Percentiles rank a stretch among this genome's conserved stretches.
phyloP scores from a whole-genome alignment of 2,113 vertebrate genomes.

The Vidua macroura region DNA sequence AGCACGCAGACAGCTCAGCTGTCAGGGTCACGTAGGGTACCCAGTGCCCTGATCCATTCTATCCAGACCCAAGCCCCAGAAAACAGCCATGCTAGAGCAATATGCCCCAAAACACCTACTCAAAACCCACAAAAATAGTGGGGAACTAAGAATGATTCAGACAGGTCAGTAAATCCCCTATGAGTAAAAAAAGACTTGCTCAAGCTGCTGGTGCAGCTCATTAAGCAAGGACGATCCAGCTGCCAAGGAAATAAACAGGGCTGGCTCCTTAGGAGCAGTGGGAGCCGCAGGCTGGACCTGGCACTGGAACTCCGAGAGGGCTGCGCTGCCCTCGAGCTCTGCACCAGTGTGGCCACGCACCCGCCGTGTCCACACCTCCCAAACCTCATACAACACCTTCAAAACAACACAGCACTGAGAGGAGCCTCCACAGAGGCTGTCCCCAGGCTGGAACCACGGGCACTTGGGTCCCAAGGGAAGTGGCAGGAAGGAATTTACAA shows the following conservation, averaged over 20 bases:
- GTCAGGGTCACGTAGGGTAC: neutral
- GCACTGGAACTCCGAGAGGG: neutral
- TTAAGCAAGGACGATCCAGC: neutral
- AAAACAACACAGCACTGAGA: neutral
- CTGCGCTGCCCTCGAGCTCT: neutral
- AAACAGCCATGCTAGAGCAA: neutral
- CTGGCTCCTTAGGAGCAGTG: neutral
- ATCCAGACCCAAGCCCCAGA: neutral
- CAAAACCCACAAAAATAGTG: rapidly evolving
- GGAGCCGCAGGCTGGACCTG: rapidly evolving
- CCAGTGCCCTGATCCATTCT: neutral
- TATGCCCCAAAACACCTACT: neutral
- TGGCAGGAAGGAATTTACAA: neutral
- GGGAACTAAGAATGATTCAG: neutral
- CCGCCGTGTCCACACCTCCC: neutral
- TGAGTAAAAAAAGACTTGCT: neutral
- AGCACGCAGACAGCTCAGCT: neutral
- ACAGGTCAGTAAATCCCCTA: neutral
- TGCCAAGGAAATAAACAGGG: neutral
- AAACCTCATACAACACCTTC: neutral
- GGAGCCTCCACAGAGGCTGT: neutral
- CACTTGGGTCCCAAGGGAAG: neutral
- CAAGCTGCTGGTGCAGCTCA: neutral
- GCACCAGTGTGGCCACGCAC: neutral
- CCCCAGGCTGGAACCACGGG: rapidly evolving